Base-by-base conservation (phyloP, 2,797 vertebrate species). In the Alectoris magna region DNA sequence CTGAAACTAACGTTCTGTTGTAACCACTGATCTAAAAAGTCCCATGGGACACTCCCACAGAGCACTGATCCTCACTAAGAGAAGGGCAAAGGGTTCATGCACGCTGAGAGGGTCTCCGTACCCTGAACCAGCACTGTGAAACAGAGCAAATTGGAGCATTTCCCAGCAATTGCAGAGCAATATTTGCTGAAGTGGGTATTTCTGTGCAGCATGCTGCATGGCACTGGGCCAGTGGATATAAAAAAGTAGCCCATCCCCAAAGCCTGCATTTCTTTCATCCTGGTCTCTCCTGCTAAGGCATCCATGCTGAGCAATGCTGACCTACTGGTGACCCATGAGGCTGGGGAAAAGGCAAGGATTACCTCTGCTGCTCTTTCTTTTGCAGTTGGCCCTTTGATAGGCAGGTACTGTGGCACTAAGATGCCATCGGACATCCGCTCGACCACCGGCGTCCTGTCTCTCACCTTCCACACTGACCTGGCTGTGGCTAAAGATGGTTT, bases 381-480 rank as follows among this genome's bases (percentile, higher is more conserved):
- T 97, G 84, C 97, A 99, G 99, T 99, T 5, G 99, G 99, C 18
- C 99, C 99, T 69, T 98, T 99, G 98, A 99, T 99, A 93, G 99
- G 99, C 93, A 98, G 99, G 89, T 99, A 99, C 96, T 99, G 99
- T 73, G 99, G 99, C 39, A 98, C 98, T 23, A 99, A 98, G 96
- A 98, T 99, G 76, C 99, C 99, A 2, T 99, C 99, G 0, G 99
- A 99, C 97, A 99, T 99, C 94, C 99, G 98, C 31, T 99, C 99
- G 1, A 98, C 98, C 2, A 99, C 99, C 0, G 99, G 99, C 5
- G 98, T 99, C 83, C 98, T 99, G 51, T 99, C 99, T 0, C 98
- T 99, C 87, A 98, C 99, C 94, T 99, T 99, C 97, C 99, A 99
- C 98, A 99, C 99, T 0, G 99, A 99, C 97, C 99, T 99, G 98